Evolutionary conservation across 2,888 invertebrate genomes (phyloP), one percentile per base, ranked within the genome.

Genomic region (Plemyria rubiginata): DNA sequence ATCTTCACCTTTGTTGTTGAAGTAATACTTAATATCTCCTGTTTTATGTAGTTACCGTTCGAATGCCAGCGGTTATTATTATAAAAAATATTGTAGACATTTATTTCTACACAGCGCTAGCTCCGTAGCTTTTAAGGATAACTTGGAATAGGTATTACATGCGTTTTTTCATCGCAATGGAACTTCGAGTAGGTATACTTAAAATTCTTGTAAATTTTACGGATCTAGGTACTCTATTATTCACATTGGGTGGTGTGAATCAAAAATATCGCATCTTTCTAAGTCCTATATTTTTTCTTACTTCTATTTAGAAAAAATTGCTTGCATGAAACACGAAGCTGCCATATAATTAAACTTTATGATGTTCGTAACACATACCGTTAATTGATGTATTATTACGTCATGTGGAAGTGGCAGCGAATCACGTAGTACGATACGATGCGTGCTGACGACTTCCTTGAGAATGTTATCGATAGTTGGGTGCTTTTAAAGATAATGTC

Each of bases 351-450:
- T 48, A 49, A 53, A 55, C 15, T 55, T 54, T 54, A 56, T 48
- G 55, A 53, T 50, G 41, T 54, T 57, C 22, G 29, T 57, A 49
- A 45, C 36, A 51, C 54, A 46, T 46, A 46, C 32, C 29, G 15
- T 36, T 57, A 57, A 57, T 57, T 50, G 57, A 45, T 38, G 28
- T 40, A 40, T 40, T 41, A 48, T 63, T 63, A 59, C 63, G 22
- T 63, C 59, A 63, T 32, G 16, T 51, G 51, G 50, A 50, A 50
- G 58, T 51, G 54, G 50, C 50, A 54, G 49, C 40, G 56, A 36
- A 45, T 51, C 32, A 63, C 51, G 59, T 54, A 41, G 28, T n/a
- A n/a, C n/a, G n/a, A 41, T 50, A 46, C 36, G 16, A 11, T 58
- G 32, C 54, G 51, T 52, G 59, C 52, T 49, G 41, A 57, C 28